Conservation (phyloP, 1,140 invertebrate genomes). For the Leptestheria dahalacensis region DNA sequence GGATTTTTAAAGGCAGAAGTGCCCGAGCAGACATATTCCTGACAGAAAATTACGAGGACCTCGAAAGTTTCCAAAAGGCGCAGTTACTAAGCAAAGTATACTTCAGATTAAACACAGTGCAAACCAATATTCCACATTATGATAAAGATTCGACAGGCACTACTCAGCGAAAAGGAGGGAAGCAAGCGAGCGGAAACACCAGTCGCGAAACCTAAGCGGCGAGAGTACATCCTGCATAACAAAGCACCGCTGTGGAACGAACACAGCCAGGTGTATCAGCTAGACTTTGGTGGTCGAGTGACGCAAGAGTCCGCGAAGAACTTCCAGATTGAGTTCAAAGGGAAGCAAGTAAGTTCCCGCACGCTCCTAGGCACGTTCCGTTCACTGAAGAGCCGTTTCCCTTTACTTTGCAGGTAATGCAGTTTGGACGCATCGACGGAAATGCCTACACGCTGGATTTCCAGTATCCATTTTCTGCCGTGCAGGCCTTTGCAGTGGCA, state of each 20-base stretch:
- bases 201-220: conserved; percentile 29
- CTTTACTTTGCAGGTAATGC: conserved; percentile 67
- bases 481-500: conserved; percentile 96
- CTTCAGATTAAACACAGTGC: neutral
- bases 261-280: conserved; percentile 94
- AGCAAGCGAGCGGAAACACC: conserved; percentile 11
- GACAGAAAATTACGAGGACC: conserved; percentile 61
- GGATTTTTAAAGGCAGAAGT: neutral
- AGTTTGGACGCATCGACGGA: conserved; percentile 95
- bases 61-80: conserved; percentile 88
- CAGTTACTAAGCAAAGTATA: conserved; percentile 79
- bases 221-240: conserved; percentile 92
- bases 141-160: conserved; percentile 19
- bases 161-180: conserved; percentile 14
- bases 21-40: conserved; percentile 35
- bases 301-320: conserved; percentile 99
- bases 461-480: conserved; percentile 93
- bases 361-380: neutral
- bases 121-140: neutral
- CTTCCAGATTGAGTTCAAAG: conserved; percentile 96
- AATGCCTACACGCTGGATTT: conserved; percentile 98
- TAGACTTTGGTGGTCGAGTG: conserved; percentile 97
- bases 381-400: neutral
- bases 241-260: conserved; percentile 99
- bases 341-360: conserved; percentile 61